Evolutionary conservation across 2,888 invertebrate species (phyloP), one percentile per base, ranked within the genome.

Genomic region (Sphinx pinastri): DNA sequence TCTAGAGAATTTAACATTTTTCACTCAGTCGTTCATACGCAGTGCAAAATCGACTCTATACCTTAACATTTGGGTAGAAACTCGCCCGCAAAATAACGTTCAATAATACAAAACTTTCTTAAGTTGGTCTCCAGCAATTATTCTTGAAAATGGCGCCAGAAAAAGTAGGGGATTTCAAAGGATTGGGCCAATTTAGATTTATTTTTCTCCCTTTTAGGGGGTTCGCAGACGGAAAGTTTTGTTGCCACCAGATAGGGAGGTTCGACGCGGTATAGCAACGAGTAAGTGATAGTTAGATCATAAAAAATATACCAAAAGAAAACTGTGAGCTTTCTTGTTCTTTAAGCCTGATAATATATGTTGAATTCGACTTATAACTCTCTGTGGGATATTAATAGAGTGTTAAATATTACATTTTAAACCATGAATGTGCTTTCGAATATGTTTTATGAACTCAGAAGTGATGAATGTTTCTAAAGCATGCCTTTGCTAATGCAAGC

Each of bases 111-210:
- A 54, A 72, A 87, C 77, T 88, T 90, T 87, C 88, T 88, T 87
- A 90, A 90, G 84, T 88, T 85, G 79, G 85, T 83, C 81, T 80
- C 81, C 77, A 82, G 89, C 88, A 91, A 92, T 92, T 90, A 91
- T 92, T 93, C 90, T 90, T 86, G 84, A 88, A 89, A 90, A 91
- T 89, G 91, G 89, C 87, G 88, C 84, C 83, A 92, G 90, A 93
- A 93, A 93, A 93, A 92, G 85, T 90, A 85, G 89, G 91, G 92
- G 91, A 88, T 90, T 89, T 88, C 85, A 88, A 89, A 90, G 92
- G 92, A 92, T 92, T 91, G 90, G 86, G 84, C 90, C 92, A 91
- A 93, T 92, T 93, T 91, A 90, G 91, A 92, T 93, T 92, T 93
- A 93, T 93, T 92, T 93, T 93, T 91, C 91, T 88, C 92, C 92